phyloP scores from a whole-genome alignment of 2,113 vertebrate genomes.

The Cyprinodon tularosa region DNA sequence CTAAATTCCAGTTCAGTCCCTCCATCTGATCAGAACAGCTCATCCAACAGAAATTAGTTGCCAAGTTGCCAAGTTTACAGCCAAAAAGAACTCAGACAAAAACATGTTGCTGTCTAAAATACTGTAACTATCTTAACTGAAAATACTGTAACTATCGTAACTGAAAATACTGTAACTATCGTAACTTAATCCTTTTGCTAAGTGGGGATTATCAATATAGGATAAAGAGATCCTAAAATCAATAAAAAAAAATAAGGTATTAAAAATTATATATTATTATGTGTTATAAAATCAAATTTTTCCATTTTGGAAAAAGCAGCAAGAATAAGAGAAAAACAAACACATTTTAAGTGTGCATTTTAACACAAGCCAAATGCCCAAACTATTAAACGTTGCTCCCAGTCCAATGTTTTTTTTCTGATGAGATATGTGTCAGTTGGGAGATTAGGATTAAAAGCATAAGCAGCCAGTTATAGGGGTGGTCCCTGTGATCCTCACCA shows the following conservation, averaged over 20 bases:
- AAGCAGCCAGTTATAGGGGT: conserved; percentile 18
- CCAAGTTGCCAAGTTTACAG: not conserved
- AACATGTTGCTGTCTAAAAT: not conserved
- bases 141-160: too few relatives aligned
- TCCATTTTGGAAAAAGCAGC: too few relatives aligned
- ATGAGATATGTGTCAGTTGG: conserved; percentile 13
- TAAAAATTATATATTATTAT: too few relatives aligned
- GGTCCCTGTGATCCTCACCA: conserved; percentile 13
- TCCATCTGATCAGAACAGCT: not conserved
- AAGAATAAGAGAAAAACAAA: not conserved
- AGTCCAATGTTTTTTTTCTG: conserved; percentile 18
- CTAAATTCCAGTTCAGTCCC: not conserved
- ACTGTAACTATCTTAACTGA: too few relatives aligned
- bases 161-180: too few relatives aligned
- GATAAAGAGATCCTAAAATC: too few relatives aligned
- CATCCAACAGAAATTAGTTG: not conserved
- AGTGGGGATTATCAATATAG: too few relatives aligned
- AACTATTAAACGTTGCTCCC: conserved; percentile 5
- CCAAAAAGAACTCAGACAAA: not conserved
- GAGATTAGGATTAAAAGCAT: conserved; percentile 9
- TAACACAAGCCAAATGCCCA: not conserved
- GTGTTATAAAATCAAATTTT: too few relatives aligned
- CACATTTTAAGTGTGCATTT: not conserved
- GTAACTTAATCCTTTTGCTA: too few relatives aligned
- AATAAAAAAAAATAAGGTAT: too few relatives aligned